Evolutionary conservation across 2,113 vertebrate species (phyloP).

Genomic region (Lepisosteus oculatus): DNA sequence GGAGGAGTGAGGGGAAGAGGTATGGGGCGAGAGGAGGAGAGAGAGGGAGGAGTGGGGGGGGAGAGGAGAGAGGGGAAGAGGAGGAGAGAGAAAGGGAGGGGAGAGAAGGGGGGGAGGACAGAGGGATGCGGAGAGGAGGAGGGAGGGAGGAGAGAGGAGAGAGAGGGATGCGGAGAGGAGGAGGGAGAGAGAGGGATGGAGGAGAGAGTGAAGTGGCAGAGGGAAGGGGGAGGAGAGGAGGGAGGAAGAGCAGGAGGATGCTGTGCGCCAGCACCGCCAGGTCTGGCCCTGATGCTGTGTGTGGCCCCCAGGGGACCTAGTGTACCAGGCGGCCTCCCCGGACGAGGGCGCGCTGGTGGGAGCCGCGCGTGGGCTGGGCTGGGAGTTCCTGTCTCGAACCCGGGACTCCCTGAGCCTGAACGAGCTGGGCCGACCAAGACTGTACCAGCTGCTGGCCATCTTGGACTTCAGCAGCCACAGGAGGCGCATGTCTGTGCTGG

Average conservation of each 20-base stretch:
- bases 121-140: too few relatives aligned
- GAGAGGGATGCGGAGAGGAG: too few relatives aligned
- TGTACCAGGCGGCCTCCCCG: slow-evolving; percentile 88
- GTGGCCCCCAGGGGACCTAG: slow-evolving; percentile 59
- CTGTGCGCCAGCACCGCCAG: too few relatives aligned
- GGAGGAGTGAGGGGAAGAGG: too few relatives aligned
- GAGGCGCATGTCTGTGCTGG: slow-evolving; percentile 89
- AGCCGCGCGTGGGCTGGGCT: slow-evolving; percentile 82
- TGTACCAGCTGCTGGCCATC: slow-evolving; percentile 79
- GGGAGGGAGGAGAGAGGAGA: too few relatives aligned
- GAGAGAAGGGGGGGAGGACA: too few relatives aligned
- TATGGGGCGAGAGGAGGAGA: neutral
- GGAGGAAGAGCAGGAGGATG: too few relatives aligned
- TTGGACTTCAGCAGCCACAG: slow-evolving; percentile 89
- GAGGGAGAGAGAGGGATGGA: too few relatives aligned
- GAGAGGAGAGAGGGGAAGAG: too few relatives aligned
- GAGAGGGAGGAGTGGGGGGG: neutral
- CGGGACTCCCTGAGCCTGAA: slow-evolving; percentile 75
- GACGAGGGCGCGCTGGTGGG: slow-evolving; percentile 86
- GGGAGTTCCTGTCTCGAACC: slow-evolving; percentile 78
- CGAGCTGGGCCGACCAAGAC: slow-evolving; percentile 72
- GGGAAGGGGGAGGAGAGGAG: too few relatives aligned
- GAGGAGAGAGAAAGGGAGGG: too few relatives aligned
- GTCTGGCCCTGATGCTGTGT: neutral
- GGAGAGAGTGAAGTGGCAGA: too few relatives aligned